Evolutionary conservation across 1,140 invertebrate genomes (phyloP), one percentile per base, ranked within the genome.

Genomic region (Tyrophagus putrescentiae): DNA sequence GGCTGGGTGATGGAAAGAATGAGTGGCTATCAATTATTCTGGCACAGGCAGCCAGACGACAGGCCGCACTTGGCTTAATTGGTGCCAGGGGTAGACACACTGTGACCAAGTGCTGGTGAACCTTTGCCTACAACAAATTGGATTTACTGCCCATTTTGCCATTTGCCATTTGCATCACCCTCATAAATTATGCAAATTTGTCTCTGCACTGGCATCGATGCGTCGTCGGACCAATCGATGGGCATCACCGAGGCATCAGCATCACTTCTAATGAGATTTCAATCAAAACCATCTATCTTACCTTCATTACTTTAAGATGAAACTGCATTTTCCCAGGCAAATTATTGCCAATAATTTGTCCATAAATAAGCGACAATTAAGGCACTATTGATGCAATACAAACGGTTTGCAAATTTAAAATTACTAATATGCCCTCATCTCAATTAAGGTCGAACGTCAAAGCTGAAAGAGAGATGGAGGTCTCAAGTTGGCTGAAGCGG

Each of bases 171-270:
- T 48, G 45, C 21, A 48, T 21, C 7, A 48, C 45, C 9, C 7
- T 48, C 45, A 48, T 48, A 48, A 48, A 48, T 48, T 48, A 48
- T 48, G 45, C 45, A 48, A 48, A 48, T 48, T n/a, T 48, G 18
- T 48, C 45, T 6, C 45, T 18, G 18, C 45, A 13, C 45, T 7
- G 13, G 7, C 23, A 48, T 7, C 6, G 45, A 21, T 29, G 45
- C 7, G 31, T 7, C 21, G 45, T 39, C 13, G 36, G 21, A 39
- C 21, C 36, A 21, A 39, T 39, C 36, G 36, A 39, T 48, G n/a
- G n/a, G n/a, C n/a, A n/a, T n/a, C n/a, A n/a, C n/a, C 45, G 45
- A 21, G 6, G 7, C 45, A 6, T 13, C 21, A 21, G 45, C 45
- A 48, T 18, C 45, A 48, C 45, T 29, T 48, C 18, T 48, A 48